Conservation (phyloP, 2,797 vertebrate species). For the Scolopax rusticola region DNA sequence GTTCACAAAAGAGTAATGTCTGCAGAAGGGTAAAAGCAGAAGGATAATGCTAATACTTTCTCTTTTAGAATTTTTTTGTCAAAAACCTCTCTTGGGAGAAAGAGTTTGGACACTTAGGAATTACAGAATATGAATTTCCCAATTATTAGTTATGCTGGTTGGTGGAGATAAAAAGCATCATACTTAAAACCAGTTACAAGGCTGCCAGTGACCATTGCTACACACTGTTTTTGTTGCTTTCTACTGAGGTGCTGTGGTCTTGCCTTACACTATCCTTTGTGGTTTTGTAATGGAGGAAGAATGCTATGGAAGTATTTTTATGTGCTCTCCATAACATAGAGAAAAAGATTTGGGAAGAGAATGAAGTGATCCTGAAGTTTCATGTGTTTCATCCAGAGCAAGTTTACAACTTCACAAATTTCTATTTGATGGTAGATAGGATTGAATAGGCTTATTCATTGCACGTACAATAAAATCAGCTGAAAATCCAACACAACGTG, state of each 20-base stretch:
- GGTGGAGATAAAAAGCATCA: neutral
- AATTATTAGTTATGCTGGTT: neutral
- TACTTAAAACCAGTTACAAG: neutral
- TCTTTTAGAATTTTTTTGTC: neutral
- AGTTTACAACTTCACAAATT: neutral
- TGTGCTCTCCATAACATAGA: neutral
- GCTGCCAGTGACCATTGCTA: neutral
- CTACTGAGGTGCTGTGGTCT: neutral
- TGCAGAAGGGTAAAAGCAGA: neutral
- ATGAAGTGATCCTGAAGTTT: neutral
- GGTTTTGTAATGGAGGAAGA: neutral
- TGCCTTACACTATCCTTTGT: neutral
- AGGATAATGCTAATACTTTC: neutral
- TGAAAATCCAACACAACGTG: neutral
- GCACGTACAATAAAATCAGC: neutral
- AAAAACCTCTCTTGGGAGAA: neutral
- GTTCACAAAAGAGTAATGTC: neutral
- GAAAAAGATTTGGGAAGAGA: neutral
- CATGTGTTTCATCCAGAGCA: neutral
- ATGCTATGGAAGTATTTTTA: neutral
- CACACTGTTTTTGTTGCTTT: neutral
- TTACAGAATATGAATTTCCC: neutral
- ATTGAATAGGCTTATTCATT: neutral
- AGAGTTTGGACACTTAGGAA: neutral
- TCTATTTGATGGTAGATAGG: neutral